Evolutionary conservation across 2,888 invertebrate species (phyloP).

Genomic region (Lasioglossum lativentre): DNA sequence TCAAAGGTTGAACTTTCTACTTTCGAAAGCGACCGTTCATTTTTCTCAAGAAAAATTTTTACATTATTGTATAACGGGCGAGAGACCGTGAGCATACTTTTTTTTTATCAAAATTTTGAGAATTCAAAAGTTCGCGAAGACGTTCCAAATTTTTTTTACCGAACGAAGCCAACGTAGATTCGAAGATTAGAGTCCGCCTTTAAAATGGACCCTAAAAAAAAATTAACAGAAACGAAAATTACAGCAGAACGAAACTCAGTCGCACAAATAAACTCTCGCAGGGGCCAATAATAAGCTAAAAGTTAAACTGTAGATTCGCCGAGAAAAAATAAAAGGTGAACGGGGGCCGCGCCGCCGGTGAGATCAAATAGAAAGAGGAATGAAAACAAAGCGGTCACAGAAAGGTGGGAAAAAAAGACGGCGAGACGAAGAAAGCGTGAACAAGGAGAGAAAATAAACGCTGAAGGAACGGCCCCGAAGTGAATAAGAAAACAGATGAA

Average conservation of each 20-base stretch:
- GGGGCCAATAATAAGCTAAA: background rate
- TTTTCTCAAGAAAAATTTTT: background rate
- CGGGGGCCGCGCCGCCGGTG: background rate
- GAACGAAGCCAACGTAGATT: background rate
- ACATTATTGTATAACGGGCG: background rate
- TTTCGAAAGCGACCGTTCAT: background rate
- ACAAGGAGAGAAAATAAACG: conserved; percentile 21
- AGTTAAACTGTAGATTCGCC: background rate
- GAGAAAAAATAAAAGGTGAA: background rate
- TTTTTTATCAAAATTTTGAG: too few relatives aligned
- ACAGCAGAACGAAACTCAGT: background rate
- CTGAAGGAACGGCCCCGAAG: background rate
- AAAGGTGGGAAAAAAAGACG: background rate
- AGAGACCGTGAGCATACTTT: too few relatives aligned
- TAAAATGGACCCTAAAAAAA: too few relatives aligned
- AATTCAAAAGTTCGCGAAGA: too few relatives aligned
- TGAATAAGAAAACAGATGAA: conserved; percentile 16
- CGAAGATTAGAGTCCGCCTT: too few relatives aligned
- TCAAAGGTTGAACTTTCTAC: too few relatives aligned
- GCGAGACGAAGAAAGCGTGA: background rate
- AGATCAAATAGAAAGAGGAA: background rate
- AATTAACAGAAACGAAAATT: background rate
- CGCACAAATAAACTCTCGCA: background rate
- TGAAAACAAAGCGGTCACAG: background rate
- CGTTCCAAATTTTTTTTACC: background rate